These are phyloP conservation scores for Spodoptera exigua DNA, from an alignment of 2,888 invertebrate species.

Conservation along the genomic window DNA sequence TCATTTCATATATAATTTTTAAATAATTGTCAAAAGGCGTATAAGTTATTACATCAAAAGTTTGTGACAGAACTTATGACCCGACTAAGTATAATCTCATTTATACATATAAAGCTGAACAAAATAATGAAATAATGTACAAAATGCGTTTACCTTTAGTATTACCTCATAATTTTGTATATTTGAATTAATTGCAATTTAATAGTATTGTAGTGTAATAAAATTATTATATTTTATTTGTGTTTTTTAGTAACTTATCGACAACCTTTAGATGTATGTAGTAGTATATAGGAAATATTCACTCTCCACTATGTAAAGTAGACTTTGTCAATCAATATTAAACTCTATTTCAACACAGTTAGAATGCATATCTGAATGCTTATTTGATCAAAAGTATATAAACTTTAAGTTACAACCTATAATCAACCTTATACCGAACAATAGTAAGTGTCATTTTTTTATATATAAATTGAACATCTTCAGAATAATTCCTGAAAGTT, in stretches of 20 bases:
- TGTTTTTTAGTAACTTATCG: slow-evolving; percentile 54
- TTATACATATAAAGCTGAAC: slow-evolving; percentile 41
- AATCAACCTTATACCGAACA: too few relatives aligned
- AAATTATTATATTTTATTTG: slow-evolving; percentile 50
- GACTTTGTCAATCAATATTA: slow-evolving; percentile 1
- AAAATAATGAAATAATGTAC: slow-evolving; percentile 71
- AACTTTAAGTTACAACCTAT: too few relatives aligned
- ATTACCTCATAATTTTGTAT: slow-evolving; percentile 69
- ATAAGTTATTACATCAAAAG: too few relatives aligned
- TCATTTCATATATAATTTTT: too few relatives aligned
- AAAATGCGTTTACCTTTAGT: slow-evolving; percentile 71
- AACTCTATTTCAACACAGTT: too few relatives aligned
- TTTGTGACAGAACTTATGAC: too few relatives aligned
- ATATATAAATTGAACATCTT: too few relatives aligned
- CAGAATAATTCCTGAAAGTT: too few relatives aligned
- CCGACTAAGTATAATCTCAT: slow-evolving; percentile 51
- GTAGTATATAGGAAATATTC: slow-evolving; percentile 3
- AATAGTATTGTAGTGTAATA: slow-evolving; percentile 50
- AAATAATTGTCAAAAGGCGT: too few relatives aligned
- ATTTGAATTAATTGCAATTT: slow-evolving; percentile 56
- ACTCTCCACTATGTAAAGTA: slow-evolving; percentile 1
- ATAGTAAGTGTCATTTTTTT: too few relatives aligned
- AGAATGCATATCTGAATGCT: too few relatives aligned
- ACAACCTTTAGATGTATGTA: slow-evolving; percentile 53
- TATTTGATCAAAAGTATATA: too few relatives aligned